Conservation (phyloP, 2,113 vertebrate species). For the Riparia riparia region DNA sequence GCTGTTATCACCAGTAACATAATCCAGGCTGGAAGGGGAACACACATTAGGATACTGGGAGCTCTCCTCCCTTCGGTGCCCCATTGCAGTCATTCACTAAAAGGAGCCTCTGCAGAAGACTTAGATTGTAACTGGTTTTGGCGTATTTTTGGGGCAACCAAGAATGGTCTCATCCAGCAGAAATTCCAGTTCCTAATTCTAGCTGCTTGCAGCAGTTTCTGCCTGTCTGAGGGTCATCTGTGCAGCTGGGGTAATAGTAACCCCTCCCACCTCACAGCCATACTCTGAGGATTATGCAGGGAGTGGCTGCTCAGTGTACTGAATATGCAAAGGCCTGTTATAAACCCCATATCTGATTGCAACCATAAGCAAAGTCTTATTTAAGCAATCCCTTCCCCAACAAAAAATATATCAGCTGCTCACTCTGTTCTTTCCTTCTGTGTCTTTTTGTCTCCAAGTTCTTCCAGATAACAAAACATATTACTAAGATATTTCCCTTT, state of each 20-base stretch:
- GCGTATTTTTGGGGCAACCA: not conserved
- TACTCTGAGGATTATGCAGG: slow-evolving; percentile 17
- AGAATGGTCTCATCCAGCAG: not conserved
- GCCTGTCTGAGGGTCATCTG: not conserved
- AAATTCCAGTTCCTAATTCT: not conserved
- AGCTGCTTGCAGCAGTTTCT: not conserved
- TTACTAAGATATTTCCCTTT: not conserved
- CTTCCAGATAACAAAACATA: not conserved
- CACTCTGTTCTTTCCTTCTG: not conserved
- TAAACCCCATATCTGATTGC: not conserved
- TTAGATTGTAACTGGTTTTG: not conserved
- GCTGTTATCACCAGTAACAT: not conserved
- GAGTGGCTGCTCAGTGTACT: not conserved
- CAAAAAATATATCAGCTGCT: not conserved
- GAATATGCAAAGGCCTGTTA: slow-evolving; percentile 42
- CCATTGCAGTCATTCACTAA: not conserved
- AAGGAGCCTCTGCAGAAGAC: not conserved
- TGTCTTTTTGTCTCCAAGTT: not conserved
- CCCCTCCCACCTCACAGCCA: not conserved
- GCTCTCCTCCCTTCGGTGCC: not conserved
- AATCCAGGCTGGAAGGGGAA: not conserved
- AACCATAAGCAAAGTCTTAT: not conserved
- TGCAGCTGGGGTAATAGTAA: not conserved
- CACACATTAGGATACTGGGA: fast-evolving
- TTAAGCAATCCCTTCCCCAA: slow-evolving; percentile 15